Conservation (phyloP, 1,140 invertebrate genomes). For the Lepidurus apus region DNA sequence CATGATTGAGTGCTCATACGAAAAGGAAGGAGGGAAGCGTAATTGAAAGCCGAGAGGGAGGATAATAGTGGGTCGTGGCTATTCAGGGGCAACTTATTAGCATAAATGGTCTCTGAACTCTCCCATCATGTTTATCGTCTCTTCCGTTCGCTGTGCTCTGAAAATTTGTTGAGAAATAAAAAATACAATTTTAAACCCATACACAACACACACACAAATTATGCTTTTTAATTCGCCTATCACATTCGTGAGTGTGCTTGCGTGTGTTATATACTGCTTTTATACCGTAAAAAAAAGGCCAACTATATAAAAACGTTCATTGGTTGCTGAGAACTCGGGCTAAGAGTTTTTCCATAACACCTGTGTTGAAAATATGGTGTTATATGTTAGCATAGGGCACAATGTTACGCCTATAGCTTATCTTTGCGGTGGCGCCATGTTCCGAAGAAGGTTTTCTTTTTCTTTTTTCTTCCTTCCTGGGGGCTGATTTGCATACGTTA, state of each 20-base stretch:
- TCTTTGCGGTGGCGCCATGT: neutral
- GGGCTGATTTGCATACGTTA: slow-evolving; percentile 15
- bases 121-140: neutral
- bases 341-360: neutral
- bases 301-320: neutral
- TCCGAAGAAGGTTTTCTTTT: slow-evolving; percentile 16
- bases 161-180: neutral
- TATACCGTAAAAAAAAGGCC: no score
- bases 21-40: slow-evolving; percentile 15
- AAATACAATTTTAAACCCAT: neutral
- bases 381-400: slow-evolving; percentile 19
- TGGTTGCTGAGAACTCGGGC: neutral
- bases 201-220: neutral
- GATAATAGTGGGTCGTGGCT: slow-evolving; percentile 16
- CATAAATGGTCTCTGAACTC: slow-evolving; percentile 9
- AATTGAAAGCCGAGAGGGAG: slow-evolving; percentile 17
- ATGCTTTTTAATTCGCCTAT: no score
- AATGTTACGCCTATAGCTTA: slow-evolving; percentile 5
- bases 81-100: slow-evolving; percentile 17
- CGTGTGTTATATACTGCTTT: no score
- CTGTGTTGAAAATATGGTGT: neutral
- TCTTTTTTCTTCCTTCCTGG: neutral
- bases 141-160: neutral
- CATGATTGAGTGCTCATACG: slow-evolving; percentile 19
- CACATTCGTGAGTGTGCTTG: no score